Percentiles rank a stretch among this genome's conserved stretches.
Evolutionary conservation across 2,113 vertebrate genomes (phyloP).

Genomic region (Rhadina sibilatrix): DNA sequence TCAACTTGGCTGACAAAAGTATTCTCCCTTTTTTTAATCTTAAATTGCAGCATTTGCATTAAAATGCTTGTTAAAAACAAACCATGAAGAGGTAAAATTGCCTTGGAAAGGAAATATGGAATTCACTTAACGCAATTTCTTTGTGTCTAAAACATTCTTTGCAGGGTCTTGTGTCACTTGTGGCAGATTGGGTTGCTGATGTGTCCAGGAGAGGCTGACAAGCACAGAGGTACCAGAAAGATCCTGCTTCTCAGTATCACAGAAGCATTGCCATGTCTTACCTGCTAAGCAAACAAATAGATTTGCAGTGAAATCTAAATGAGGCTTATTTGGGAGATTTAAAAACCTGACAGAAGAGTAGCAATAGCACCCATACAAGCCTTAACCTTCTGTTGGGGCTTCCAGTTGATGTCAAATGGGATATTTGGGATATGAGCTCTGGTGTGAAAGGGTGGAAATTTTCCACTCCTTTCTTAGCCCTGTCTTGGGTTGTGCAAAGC

Average conservation of each 20-base stretch:
- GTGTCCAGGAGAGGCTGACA: background rate
- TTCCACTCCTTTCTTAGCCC: background rate
- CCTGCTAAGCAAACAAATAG: background rate
- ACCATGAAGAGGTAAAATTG: background rate
- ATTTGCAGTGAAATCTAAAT: background rate
- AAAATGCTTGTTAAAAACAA: background rate
- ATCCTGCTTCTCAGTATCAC: background rate
- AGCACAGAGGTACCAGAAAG: background rate
- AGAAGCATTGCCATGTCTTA: background rate
- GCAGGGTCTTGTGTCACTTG: background rate
- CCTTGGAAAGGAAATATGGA: background rate
- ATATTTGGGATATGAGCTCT: background rate
- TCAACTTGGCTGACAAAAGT: background rate
- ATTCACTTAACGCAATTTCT: background rate
- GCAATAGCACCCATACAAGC: background rate
- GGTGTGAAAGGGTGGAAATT: background rate
- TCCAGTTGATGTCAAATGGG: background rate
- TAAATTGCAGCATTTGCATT: slow-evolving; percentile 8
- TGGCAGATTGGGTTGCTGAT: background rate
- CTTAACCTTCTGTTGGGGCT: background rate
- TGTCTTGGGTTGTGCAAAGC: background rate
- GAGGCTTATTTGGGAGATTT: background rate
- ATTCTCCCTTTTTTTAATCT: background rate
- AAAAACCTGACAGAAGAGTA: background rate
- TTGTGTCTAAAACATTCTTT: background rate